These are phyloP conservation scores for Fulmarus glacialis DNA, from an alignment of 2,113 vertebrate genomes.

Conservation along the genomic window DNA sequence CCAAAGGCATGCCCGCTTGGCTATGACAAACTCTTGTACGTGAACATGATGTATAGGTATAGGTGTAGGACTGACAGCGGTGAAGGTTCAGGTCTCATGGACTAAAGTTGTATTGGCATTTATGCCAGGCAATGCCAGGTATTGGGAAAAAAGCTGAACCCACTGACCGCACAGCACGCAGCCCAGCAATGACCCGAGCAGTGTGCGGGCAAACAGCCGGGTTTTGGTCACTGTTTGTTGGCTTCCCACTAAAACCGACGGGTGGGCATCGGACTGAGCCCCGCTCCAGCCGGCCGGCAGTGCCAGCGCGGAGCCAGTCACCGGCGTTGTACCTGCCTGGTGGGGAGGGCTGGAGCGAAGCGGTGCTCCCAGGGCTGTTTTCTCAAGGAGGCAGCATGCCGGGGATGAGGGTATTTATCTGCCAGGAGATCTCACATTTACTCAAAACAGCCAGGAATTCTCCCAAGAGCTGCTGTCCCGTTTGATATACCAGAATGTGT, in stretches of 20 bases:
- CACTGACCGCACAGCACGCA: neutral
- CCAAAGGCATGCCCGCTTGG: neutral
- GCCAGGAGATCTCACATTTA: neutral
- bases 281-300: neutral
- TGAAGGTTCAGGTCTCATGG: neutral
- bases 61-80: neutral
- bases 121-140: neutral
- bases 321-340: accelerated
- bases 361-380: neutral
- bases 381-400: neutral
- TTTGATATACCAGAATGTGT: accelerated
- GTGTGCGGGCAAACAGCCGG: neutral
- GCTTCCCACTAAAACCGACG: accelerated
- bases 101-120: neutral
- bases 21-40: neutral
- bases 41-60: accelerated
- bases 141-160: neutral
- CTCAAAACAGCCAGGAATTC: neutral
- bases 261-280: accelerated
- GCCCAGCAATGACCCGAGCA: neutral
- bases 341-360: neutral
- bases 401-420: neutral
- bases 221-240: neutral
- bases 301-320: neutral
- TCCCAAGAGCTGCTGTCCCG: neutral